These are phyloP conservation scores for Nesoenas mayeri DNA, from an alignment of 2,113 vertebrate species.

Conservation along the genomic window DNA sequence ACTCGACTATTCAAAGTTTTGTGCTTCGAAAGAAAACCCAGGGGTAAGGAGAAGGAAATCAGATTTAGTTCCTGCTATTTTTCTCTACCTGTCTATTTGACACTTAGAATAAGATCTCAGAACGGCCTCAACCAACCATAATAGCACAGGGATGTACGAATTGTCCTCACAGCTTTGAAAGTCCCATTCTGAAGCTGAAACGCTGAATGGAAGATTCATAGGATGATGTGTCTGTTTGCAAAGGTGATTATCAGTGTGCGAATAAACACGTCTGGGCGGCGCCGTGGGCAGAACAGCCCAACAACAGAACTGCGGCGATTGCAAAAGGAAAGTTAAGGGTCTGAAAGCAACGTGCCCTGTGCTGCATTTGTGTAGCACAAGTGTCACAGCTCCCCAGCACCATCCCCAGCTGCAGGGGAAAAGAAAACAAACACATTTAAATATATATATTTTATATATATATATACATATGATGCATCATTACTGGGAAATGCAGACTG, in stretches of 20 bases:
- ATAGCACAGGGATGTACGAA: background rate
- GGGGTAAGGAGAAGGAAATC: constrained; percentile 3
- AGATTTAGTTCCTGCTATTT: background rate
- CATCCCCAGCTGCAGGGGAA: background rate
- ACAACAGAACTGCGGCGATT: background rate
- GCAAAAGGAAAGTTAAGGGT: background rate
- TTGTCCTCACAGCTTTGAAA: constrained; percentile 10
- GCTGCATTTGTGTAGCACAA: background rate
- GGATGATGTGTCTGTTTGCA: constrained; percentile 1
- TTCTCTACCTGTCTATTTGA: background rate
- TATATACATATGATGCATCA: background rate
- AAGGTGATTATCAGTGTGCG: background rate
- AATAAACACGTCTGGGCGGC: constrained; percentile 11
- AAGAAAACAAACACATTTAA: background rate
- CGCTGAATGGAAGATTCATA: background rate
- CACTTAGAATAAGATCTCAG: constrained; percentile 27
- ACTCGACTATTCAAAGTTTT: background rate
- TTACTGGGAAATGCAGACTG: background rate
- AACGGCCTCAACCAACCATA: constrained; percentile 7
- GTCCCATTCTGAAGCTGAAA: background rate
- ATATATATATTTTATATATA: no score
- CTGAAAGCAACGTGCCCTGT: background rate
- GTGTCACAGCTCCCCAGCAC: background rate
- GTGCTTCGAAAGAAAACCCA: constrained; percentile 20
- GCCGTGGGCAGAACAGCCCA: background rate